These are phyloP conservation scores for Incurvaria masculella DNA, from an alignment of 2,888 invertebrate genomes.

Conservation along the genomic window DNA sequence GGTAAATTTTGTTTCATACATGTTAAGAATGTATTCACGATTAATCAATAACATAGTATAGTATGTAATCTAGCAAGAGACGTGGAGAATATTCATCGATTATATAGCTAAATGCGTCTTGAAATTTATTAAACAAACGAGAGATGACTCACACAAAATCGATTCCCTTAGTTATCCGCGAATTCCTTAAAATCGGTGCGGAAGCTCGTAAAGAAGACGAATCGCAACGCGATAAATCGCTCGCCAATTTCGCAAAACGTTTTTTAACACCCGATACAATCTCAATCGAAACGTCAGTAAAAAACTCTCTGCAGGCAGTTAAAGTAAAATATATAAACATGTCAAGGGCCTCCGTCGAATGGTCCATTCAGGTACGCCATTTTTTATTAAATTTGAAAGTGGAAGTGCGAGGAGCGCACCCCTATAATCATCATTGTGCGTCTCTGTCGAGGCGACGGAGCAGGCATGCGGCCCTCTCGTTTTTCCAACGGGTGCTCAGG, in stretches of 20 bases:
- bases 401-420: constrained; percentile 42
- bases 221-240: constrained; percentile 1
- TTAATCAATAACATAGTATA: too few species aligned
- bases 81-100: too few species aligned
- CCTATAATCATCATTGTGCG: background rate
- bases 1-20: too few species aligned
- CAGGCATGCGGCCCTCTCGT: too few species aligned
- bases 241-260: constrained; percentile 42
- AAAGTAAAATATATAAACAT: constrained; percentile 54
- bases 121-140: too few species aligned
- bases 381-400: constrained; percentile 51
- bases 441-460: background rate
- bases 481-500: too few species aligned
- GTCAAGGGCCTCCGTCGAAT: constrained; percentile 35
- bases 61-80: too few species aligned
- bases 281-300: constrained; percentile 50
- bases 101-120: too few species aligned
- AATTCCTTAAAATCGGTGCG: background rate
- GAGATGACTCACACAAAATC: too few species aligned
- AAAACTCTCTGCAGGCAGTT: constrained; percentile 34
- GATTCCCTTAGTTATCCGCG: background rate
- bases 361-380: constrained; percentile 47
- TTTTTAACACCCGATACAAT: constrained; percentile 52
- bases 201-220: background rate
- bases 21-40: too few species aligned